Conservation (phyloP, 2,113 vertebrate species). For the Bagarius yarrelli region DNA sequence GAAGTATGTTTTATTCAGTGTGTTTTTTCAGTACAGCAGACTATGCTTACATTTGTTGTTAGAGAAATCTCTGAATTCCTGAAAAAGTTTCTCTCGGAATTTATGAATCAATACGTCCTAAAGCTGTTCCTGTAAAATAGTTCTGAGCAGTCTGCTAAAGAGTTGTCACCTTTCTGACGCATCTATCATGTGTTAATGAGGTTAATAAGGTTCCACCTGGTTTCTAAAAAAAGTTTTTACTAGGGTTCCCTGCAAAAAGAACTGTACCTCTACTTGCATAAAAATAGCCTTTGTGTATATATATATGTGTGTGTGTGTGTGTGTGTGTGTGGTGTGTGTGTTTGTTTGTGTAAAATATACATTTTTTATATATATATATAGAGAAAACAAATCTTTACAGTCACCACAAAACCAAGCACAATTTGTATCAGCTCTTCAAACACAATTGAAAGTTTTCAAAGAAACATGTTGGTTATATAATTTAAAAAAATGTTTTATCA, state of each 20-base stretch:
- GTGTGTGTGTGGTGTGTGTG: neutral
- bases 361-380: no score
- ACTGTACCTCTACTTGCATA: neutral
- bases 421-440: no score
- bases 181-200: neutral
- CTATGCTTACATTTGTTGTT: neutral
- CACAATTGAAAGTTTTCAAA: no score
- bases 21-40: neutral
- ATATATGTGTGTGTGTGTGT: neutral
- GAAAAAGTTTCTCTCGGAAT: neutral
- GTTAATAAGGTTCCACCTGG: neutral
- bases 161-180: neutral
- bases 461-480: no score
- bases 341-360: constrained; percentile 28
- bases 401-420: no score
- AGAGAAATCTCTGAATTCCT: neutral
- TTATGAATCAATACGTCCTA: neutral
- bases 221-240: neutral
- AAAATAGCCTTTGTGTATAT: neutral
- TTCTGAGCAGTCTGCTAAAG: neutral
- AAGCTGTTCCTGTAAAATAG: neutral
- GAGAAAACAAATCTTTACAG: no score
- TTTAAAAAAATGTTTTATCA: no score
- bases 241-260: neutral
- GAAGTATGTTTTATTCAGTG: neutral